Percentiles rank a stretch among this genome's conserved stretches.
These are phyloP conservation scores for Cotesia typhae DNA, from an alignment of 1,140 invertebrate species.

Conservation along the genomic window DNA sequence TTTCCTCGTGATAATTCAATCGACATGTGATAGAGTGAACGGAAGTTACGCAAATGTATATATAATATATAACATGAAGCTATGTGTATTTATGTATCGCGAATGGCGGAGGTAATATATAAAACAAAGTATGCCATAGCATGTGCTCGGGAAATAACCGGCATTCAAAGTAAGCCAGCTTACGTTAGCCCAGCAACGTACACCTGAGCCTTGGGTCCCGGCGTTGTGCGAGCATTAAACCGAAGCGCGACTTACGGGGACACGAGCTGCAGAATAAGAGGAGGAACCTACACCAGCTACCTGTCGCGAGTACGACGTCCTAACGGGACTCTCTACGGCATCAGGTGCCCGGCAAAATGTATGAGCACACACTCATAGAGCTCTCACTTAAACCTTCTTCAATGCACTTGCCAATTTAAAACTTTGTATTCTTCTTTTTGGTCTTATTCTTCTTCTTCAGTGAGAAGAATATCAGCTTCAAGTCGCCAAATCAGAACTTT, in stretches of 20 bases:
- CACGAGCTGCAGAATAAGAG: constrained; percentile 15
- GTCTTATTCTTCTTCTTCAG: not conserved
- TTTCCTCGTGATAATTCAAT: constrained; percentile 42
- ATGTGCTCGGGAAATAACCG: constrained; percentile 19
- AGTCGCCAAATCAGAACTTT: no score
- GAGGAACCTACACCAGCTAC: constrained; percentile 42
- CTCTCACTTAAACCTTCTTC: constrained; percentile 15
- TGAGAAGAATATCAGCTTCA: no score
- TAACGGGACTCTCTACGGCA: constrained; percentile 59
- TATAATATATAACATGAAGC: no score
- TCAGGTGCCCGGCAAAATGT: constrained; percentile 56
- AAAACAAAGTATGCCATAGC: constrained; percentile 37
- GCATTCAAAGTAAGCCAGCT: not conserved
- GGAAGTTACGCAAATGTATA: constrained; percentile 39
- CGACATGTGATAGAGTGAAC: not conserved
- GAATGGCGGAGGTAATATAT: not conserved
- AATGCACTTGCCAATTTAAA: constrained; percentile 14
- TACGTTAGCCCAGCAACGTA: not conserved
- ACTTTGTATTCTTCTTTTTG: constrained; percentile 8
- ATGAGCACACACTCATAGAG: no score
- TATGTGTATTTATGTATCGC: not conserved
- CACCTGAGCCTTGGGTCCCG: not conserved
- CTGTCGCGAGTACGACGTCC: constrained; percentile 56
- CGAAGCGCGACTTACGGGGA: constrained; percentile 29
- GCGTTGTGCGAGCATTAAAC: constrained; percentile 27